Conservation (phyloP, 30 jellyfish, hydroid and myxozoan species). For the Pelagia noctiluca region DNA sequence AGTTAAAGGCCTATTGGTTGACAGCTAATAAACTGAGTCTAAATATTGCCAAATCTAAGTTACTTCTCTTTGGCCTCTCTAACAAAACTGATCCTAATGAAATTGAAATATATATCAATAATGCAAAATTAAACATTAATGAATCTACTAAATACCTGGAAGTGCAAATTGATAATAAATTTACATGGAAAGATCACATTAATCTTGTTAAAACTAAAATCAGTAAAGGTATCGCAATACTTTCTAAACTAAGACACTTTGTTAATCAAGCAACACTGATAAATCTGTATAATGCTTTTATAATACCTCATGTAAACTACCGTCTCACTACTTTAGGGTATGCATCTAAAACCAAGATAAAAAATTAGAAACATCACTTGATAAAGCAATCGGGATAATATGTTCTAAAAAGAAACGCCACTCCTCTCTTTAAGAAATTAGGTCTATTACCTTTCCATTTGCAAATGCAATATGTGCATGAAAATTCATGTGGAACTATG, state of each 20-base stretch:
- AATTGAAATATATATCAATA: conserved; percentile 1
- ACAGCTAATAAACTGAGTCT: conserved; percentile 1
- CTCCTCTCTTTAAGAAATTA: too few relatives aligned
- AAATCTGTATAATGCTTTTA: conserved; percentile 11
- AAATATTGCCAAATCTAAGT: background rate
- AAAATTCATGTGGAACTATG: background rate
- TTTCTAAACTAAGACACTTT: background rate
- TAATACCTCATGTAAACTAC: conserved; percentile 6
- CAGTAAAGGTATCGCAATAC: conserved; percentile 25
- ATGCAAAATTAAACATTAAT: background rate
- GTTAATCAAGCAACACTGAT: background rate
- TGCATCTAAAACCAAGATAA: background rate
- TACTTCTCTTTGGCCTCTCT: too few relatives aligned
- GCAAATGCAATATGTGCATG: conserved; percentile 5
- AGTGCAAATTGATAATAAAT: conserved; percentile 7
- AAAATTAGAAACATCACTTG: background rate
- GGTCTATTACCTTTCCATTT: background rate
- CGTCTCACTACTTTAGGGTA: background rate
- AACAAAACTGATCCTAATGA: background rate
- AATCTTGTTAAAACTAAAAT: background rate
- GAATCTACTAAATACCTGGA: conserved; percentile 17
- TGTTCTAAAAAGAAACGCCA: too few relatives aligned
- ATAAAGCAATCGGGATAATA: too few relatives aligned
- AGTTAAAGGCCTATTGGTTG: too few relatives aligned
- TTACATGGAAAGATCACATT: conserved; percentile 39